Evolutionary conservation across 2,888 invertebrate genomes (phyloP), one percentile per base, ranked within the genome.

Genomic region (Latheticus oryzae): DNA sequence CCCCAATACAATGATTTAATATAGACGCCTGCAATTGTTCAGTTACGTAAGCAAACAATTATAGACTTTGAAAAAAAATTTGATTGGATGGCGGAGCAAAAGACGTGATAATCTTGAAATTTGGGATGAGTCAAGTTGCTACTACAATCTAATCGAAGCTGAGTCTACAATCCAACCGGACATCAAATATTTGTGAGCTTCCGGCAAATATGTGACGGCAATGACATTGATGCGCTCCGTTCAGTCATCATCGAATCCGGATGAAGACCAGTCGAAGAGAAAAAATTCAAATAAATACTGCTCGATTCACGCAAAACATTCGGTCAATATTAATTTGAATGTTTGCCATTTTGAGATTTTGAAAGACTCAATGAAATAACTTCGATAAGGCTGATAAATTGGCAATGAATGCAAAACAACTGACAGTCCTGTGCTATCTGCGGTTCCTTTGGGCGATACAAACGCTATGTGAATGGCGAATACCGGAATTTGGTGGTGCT

Each of bases 1-100:
- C 35, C 33, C 53, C 53, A 54, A 45, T 19, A 8, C 48, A 33
- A 47, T 47, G 35, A 47, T 47, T 47, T 47, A 47, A 21, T 47
- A 30, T 5, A 16, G 24, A 13, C 24, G 9, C 5, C 23, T 24
- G 47, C 24, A 23, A 33, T 45, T 30, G 45, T 19, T n/a, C 19
- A 5, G 30, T 45, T 45, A 28, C 45, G 45, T 45, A 45, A 43
- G 43, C 16, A 21, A 21, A 38, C n/a, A n/a, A n/a, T n/a, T n/a
- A n/a, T n/a, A n/a, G n/a, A 24, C 23, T 12, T 12, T n/a, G 17
- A 21, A 16, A 21, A 16, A 8, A 35, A 11, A 12, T 8, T 7
- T 28, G 28, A 28, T 28, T 9, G 28, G 28, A 28, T n/a, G n/a
- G n/a, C 32, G 12, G 13, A 32, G 16, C 21, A 32, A 5, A 13